A percentile compares a stretch with the other conserved stretches of the same genome.
Conservation (phyloP, 1,140 invertebrate species). For the Danaus melanippus region DNA sequence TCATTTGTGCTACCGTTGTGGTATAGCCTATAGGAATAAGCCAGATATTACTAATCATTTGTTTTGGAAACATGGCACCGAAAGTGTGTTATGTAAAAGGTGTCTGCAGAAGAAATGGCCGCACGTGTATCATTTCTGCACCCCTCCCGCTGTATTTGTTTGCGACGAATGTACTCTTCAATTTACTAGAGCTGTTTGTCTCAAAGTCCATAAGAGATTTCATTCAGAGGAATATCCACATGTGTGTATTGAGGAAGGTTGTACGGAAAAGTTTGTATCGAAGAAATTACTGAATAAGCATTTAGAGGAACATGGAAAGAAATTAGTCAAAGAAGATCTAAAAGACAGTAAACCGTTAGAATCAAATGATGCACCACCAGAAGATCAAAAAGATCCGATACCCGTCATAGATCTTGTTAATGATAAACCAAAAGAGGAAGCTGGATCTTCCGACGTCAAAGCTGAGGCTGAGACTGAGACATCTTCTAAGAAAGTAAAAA, state of each 20-base stretch:
- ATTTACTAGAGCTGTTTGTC: constrained; percentile 82
- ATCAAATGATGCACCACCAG: constrained; percentile 28
- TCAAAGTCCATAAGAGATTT: constrained; percentile 86
- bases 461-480: constrained; percentile 39
- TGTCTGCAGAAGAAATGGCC: constrained; percentile 92
- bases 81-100: constrained; percentile 86
- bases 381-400: constrained; percentile 38
- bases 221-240: constrained; percentile 82
- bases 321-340: constrained; percentile 39
- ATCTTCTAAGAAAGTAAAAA: constrained; percentile 69
- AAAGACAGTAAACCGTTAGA: constrained; percentile 52
- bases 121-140: constrained; percentile 91
- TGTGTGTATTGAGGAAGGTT: constrained; percentile 77
- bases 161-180: constrained; percentile 85
- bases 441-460: constrained; percentile 45
- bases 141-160: constrained; percentile 81
- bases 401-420: constrained; percentile 51
- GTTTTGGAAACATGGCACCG: constrained; percentile 92
- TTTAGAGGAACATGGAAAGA: constrained; percentile 66
- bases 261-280: constrained; percentile 84
- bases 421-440: constrained; percentile 45
- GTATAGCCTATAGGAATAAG: constrained; percentile 88
- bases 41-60: constrained; percentile 89
- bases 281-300: constrained; percentile 84
- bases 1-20: constrained; percentile 88